Evolutionary conservation across 2,797 vertebrate species (phyloP), one percentile per base, ranked within the genome.

Genomic region (Acanthopagrus latus): DNA sequence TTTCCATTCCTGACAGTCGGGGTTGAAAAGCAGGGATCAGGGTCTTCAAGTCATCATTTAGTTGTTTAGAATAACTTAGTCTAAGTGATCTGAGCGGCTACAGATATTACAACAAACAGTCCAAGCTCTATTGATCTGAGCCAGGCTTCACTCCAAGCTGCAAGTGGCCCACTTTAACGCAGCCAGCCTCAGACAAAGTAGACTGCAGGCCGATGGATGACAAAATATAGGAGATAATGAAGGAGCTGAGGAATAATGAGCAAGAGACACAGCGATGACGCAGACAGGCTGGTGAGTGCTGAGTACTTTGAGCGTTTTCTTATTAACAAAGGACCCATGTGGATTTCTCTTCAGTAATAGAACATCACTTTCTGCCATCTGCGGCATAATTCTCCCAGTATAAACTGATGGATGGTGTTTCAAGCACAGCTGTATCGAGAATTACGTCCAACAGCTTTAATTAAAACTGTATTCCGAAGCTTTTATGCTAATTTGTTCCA

Each of bases 191-290:
- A 11, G 20, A 71, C 48, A 48, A 65, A 84, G 69, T 20, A 60
- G 21, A 44, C 64, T 21, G 54, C 13, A 54, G 52, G n/a, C 64
- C 33, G 27, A 47, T 23, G 74, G 48, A 64, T 1, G 10, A 44
- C 50, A 58, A 8, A 2, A 20, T 12, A 21, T 2, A 5, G 16
- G 33, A 52, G 23, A 54, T 65, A 50, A 67, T 54, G 21, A 79
- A 76, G 17, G 46, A 33, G 52, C 56, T 56, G 44, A 60, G 25
- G 23, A 68, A 47, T 74, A 80, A 77, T n/a, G 47, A 71, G 59
- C 41, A 43, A 51, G 38, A 57, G 21, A 27, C 21, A 41, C 11
- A 33, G 47, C 27, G 48, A 29, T 73, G 76, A 76, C 2, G 1
- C 69, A 78, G 59, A 57, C 59, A 13, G 27, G 46, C 68, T 23